phyloP scores from a whole-genome alignment of 2,888 invertebrate genomes.

The Limulus polyphemus region DNA sequence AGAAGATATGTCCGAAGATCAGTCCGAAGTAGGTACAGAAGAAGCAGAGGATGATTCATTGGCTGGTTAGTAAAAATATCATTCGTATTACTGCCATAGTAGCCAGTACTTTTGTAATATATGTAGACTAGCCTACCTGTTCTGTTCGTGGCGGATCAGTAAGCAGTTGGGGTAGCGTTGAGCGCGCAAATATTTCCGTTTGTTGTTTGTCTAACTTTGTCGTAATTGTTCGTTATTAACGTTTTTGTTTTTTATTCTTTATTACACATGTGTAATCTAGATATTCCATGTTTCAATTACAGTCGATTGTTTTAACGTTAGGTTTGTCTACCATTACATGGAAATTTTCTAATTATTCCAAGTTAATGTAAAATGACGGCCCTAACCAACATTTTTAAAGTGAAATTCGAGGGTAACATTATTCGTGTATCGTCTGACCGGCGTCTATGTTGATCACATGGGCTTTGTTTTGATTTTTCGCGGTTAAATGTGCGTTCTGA shows the following conservation, averaged over 20 bases:
- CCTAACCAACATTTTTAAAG: conserved; percentile 6
- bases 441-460: conserved; percentile 15
- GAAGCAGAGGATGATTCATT: conserved; percentile 37
- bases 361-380: background rate
- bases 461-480: conserved; percentile 22
- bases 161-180: background rate
- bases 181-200: too few species aligned
- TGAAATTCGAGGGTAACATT: background rate
- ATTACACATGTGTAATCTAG: too few species aligned
- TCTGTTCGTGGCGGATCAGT: background rate
- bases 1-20: conserved; percentile 26
- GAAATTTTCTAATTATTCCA: too few species aligned
- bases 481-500: conserved; percentile 3
- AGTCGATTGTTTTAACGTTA: too few species aligned
- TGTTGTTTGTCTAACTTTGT: too few species aligned
- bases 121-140: too few species aligned
- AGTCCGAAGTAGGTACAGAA: conserved; percentile 19
- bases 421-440: background rate
- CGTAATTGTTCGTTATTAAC: too few species aligned
- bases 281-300: too few species aligned
- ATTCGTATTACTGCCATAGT: too few species aligned
- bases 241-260: too few species aligned
- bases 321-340: too few species aligned
- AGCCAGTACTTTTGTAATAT: too few species aligned
- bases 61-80: conserved; percentile 12